Percentiles rank a stretch among this genome's conserved stretches.
Conservation (phyloP, 2,797 vertebrate genomes). For the Pseudocheirus occidentalis region DNA sequence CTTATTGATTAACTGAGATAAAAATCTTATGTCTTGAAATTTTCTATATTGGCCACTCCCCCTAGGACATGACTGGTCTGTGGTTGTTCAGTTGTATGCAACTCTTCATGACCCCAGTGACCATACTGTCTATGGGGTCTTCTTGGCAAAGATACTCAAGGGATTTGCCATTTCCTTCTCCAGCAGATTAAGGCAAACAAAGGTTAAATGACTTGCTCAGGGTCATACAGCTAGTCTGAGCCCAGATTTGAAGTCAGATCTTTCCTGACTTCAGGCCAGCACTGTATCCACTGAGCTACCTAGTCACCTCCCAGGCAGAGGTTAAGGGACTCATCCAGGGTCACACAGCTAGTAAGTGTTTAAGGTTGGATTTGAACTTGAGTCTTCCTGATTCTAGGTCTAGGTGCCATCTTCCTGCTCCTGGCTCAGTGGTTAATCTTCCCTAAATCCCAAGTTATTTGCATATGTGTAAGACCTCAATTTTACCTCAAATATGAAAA, state of each 20-base stretch:
- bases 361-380: not conserved
- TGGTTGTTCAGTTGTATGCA: not conserved
- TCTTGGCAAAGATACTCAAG: not conserved
- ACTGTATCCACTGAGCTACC: not conserved
- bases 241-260: not conserved
- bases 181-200: not conserved
- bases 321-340: not conserved
- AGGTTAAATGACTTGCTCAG: not conserved
- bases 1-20: not conserved
- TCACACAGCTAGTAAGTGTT: not conserved
- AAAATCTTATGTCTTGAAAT: not conserved
- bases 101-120: not conserved
- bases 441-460: slow-evolving; percentile 35
- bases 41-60: not conserved
- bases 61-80: not conserved
- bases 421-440: slow-evolving; percentile 33
- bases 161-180: not conserved
- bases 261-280: not conserved
- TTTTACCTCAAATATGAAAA: slow-evolving; percentile 48
- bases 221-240: not conserved
- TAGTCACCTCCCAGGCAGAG: not conserved
- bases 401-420: not conserved
- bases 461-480: slow-evolving; percentile 50
- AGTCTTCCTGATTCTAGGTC: not conserved
- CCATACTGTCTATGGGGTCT: not conserved